phyloP scores from a whole-genome alignment of 2,888 invertebrate genomes.

The Molorchus minor region DNA sequence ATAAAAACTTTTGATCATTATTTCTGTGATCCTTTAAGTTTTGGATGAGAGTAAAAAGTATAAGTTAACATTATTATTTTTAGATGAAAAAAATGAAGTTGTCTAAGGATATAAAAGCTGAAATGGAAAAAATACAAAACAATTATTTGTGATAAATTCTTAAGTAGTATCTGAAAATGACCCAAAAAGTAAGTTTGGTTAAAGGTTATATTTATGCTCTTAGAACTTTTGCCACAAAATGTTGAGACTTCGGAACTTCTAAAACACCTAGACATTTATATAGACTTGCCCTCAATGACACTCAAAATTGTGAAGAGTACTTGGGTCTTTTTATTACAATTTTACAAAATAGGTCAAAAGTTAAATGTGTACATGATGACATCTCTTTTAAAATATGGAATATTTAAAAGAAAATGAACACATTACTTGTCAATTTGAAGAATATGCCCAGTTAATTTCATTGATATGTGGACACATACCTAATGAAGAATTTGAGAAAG shows the following conservation, averaged over 20 bases:
- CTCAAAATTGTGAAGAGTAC: slow-evolving; percentile 43
- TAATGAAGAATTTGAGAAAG: slow-evolving; percentile 51
- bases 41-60: too few relatives aligned
- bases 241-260: slow-evolving; percentile 42
- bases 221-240: slow-evolving; percentile 42
- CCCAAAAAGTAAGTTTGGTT: slow-evolving; percentile 25
- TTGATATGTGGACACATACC: slow-evolving; percentile 54
- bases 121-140: slow-evolving; percentile 41
- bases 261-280: slow-evolving; percentile 40
- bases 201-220: slow-evolving; percentile 41
- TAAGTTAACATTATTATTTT: too few relatives aligned
- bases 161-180: slow-evolving; percentile 41
- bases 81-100: slow-evolving; percentile 52
- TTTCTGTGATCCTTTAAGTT: too few relatives aligned
- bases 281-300: slow-evolving; percentile 41
- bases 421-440: slow-evolving; percentile 39
- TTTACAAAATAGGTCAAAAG: slow-evolving; percentile 51
- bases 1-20: too few relatives aligned
- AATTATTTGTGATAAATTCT: slow-evolving; percentile 43
- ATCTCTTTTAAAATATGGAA: slow-evolving; percentile 51
- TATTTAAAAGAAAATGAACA: slow-evolving; percentile 37
- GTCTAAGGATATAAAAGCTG: slow-evolving; percentile 43
- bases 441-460: slow-evolving; percentile 52
- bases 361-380: slow-evolving; percentile 44
- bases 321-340: slow-evolving; percentile 52